Conservation (phyloP, 2,888 invertebrate genomes). For the Pharmacophagus antenor region DNA sequence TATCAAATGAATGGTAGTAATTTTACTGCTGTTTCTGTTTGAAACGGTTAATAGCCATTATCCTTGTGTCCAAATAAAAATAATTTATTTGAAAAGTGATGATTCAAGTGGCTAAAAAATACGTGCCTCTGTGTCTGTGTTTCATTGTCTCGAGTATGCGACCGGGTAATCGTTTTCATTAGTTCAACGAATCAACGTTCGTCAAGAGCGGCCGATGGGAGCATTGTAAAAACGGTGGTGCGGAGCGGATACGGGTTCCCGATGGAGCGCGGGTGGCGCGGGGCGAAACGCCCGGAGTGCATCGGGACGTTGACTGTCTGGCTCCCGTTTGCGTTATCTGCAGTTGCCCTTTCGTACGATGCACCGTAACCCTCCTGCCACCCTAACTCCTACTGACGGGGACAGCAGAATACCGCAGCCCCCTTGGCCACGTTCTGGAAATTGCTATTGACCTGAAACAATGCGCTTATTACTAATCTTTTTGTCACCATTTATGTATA, state of each 20-base stretch:
- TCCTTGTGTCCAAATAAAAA: not conserved
- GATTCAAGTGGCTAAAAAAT: constrained; percentile 32
- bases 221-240: constrained; percentile 60
- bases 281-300: constrained; percentile 56
- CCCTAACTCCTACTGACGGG: constrained; percentile 52
- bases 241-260: constrained; percentile 68
- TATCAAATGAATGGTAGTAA: not conserved
- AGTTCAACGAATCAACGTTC: constrained; percentile 61
- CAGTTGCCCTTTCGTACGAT: constrained; percentile 80
- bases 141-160: constrained; percentile 66
- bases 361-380: constrained; percentile 73
- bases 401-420: constrained; percentile 64
- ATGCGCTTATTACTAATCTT: constrained; percentile 31
- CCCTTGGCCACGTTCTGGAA: constrained; percentile 57
- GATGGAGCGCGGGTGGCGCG: constrained; percentile 45
- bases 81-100: constrained; percentile 19
- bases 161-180: constrained; percentile 67
- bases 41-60: not conserved
- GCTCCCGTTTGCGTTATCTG: constrained; percentile 75
- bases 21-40: not conserved
- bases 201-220: constrained; percentile 43
- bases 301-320: constrained; percentile 80
- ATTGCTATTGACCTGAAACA: constrained; percentile 72
- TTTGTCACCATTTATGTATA: not conserved
- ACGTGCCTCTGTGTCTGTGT: constrained; percentile 36